Conservation (phyloP, 2,888 invertebrate genomes). For the Rhingia campestris region DNA sequence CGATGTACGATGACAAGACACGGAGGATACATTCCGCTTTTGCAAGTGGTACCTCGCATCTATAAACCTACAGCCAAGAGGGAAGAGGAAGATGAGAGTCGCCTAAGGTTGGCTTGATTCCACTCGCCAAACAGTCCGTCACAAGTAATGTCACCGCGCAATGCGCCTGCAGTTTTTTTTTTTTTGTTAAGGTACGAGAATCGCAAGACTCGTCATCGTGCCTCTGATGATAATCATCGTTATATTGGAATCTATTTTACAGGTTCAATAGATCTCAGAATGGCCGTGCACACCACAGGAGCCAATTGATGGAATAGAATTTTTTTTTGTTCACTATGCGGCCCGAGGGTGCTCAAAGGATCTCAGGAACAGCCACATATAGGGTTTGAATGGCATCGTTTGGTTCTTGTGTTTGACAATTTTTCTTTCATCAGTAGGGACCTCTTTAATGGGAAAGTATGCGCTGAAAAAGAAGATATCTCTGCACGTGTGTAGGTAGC, state of each 20-base stretch:
- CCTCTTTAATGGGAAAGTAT: background rate
- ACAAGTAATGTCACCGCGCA: slow-evolving; percentile 50
- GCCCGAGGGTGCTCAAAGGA: slow-evolving; percentile 17
- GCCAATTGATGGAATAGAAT: slow-evolving; percentile 44
- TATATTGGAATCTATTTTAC: slow-evolving; percentile 59
- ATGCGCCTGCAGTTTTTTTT: slow-evolving; percentile 30
- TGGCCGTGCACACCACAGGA: slow-evolving; percentile 31
- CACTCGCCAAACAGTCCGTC: background rate
- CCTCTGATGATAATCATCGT: slow-evolving; percentile 49
- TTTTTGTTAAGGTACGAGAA: background rate
- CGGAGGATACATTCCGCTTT: slow-evolving; percentile 64
- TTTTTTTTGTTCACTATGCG: slow-evolving; percentile 22
- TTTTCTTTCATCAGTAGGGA: slow-evolving; percentile 12
- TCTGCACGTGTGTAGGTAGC: too few relatives aligned
- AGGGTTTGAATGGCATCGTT: slow-evolving; percentile 32
- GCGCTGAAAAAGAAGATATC: too few relatives aligned
- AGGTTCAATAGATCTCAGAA: slow-evolving; percentile 47
- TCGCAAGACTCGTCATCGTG: background rate
- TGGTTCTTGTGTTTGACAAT: background rate
- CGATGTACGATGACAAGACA: slow-evolving; percentile 71
- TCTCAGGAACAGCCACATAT: slow-evolving; percentile 1
- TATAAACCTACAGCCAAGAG: background rate
- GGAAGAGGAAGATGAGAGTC: background rate
- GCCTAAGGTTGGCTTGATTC: slow-evolving; percentile 40
- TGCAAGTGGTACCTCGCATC: background rate